Percentiles rank a stretch among this genome's conserved stretches.
Conservation (phyloP, 1,140 invertebrate species). For the Melanaphis sacchari region DNA sequence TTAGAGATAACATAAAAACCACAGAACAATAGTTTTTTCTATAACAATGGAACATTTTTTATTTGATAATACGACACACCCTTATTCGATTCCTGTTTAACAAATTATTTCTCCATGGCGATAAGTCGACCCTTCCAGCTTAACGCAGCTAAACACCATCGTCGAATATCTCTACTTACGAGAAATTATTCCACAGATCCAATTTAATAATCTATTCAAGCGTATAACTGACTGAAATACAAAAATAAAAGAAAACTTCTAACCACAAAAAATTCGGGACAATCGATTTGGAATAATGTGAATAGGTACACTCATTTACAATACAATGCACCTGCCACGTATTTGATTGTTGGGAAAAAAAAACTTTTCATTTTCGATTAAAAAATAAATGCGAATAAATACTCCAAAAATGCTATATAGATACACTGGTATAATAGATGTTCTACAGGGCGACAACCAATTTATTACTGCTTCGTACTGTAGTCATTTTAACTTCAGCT, state of each 20-base stretch:
- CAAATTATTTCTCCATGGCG: not conserved
- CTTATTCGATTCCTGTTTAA: not conserved
- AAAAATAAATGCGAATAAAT: constrained; percentile 8
- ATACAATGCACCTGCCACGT: not conserved
- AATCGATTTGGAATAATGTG: not conserved
- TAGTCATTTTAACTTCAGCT: not conserved
- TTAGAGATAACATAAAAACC: not conserved
- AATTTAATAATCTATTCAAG: constrained; percentile 20
- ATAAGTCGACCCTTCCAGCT: not conserved
- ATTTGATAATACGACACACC: not conserved
- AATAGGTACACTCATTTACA: not conserved
- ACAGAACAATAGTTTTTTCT: not conserved
- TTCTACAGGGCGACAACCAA: not conserved
- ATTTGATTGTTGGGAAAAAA: not conserved
- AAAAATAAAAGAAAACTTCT: not conserved
- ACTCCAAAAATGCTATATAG: not conserved
- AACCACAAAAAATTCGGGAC: not conserved
- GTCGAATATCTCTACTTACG: constrained; percentile 18
- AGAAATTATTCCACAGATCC: constrained; percentile 15
- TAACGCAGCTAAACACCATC: not conserved
- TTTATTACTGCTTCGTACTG: not conserved
- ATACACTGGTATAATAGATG: not conserved
- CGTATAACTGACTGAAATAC: not conserved
- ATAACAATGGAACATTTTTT: not conserved
- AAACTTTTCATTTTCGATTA: constrained; percentile 19